Conservation (phyloP, 64 coral and sea anemone species). For the Montipora cactus region DNA sequence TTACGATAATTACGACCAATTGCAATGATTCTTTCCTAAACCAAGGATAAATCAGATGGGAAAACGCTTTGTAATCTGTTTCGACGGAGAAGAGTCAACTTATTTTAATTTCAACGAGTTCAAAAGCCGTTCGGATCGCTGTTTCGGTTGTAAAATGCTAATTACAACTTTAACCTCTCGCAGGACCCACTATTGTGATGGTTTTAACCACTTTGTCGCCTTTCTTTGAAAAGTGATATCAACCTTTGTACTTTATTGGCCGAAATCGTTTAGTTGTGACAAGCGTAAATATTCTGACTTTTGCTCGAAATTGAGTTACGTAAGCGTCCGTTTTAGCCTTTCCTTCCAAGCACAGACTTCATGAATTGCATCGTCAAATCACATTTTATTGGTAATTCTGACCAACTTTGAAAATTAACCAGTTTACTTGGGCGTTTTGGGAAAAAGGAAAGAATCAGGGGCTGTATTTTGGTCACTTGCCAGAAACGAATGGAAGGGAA, state of each 20-base stretch:
- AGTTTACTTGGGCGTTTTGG: no score
- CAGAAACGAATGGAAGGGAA: constrained; percentile 17
- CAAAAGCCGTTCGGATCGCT: background rate
- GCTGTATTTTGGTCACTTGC: background rate
- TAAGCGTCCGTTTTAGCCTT: no score
- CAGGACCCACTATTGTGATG: background rate
- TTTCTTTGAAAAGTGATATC: background rate
- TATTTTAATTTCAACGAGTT: background rate
- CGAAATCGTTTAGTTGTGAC: background rate
- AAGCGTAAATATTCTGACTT: no score
- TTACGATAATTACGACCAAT: background rate
- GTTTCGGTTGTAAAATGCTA: background rate
- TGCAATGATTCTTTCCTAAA: background rate
- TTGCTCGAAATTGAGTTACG: no score
- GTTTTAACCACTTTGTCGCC: background rate
- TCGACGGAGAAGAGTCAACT: background rate
- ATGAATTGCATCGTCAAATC: no score
- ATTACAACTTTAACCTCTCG: background rate
- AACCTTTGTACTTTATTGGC: background rate
- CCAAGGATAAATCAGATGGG: background rate
- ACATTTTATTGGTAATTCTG: no score
- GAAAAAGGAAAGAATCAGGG: background rate
- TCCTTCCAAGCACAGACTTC: no score
- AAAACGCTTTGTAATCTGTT: background rate
- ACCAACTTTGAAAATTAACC: no score